Conservation (phyloP, 2,797 vertebrate genomes). For the Caiman crocodilus region DNA sequence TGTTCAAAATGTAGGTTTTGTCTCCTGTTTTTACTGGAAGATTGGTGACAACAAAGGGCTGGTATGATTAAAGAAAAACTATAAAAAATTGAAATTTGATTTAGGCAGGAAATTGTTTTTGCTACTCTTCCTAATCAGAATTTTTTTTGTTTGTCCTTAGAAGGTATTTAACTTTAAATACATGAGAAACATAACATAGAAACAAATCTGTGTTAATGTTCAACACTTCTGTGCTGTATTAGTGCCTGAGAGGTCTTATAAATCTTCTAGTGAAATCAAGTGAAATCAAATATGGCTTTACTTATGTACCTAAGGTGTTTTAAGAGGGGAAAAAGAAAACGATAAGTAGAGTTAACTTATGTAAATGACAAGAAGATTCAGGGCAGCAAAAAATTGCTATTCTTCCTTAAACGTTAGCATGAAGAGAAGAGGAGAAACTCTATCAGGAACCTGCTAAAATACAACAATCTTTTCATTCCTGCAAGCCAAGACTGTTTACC, state of each 20-base stretch:
- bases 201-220: neutral
- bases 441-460: conserved; percentile 18
- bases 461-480: neutral
- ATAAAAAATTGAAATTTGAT: neutral
- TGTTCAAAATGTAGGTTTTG: neutral
- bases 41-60: neutral
- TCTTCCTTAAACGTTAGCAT: neutral
- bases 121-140: neutral
- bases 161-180: neutral
- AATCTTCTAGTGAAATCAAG: neutral
- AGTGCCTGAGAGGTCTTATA: neutral
- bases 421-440: neutral
- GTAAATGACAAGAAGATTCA: neutral
- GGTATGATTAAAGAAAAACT: too few relatives aligned
- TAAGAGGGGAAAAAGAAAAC: neutral
- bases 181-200: neutral
- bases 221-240: neutral
- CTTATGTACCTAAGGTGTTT: too few relatives aligned
- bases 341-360: neutral
- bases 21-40: neutral
- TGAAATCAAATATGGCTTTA: neutral
- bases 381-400: neutral
- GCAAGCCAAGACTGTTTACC: neutral
- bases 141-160: neutral
- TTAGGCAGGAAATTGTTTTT: neutral